A percentile compares a stretch with the other conserved stretches of the same genome.
Conservation (phyloP, 1,140 invertebrate genomes). For the Macrocentrus cingulum region DNA sequence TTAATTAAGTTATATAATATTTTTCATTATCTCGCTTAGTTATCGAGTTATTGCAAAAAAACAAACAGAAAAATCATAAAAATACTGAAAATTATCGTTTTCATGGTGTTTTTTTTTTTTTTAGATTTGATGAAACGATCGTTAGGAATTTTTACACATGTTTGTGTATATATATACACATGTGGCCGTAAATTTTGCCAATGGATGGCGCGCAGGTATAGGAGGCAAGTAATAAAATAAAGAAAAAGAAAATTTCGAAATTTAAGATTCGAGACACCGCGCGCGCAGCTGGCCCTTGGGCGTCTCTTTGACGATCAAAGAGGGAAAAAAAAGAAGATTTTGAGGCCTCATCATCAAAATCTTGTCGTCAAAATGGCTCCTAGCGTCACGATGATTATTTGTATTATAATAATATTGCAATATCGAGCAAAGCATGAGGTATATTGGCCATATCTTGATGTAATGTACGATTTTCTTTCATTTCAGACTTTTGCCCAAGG, state of each 20-base stretch:
- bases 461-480: background rate
- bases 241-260: conserved; percentile 40
- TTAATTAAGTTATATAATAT: too few relatives aligned
- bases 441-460: background rate
- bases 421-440: conserved; percentile 5
- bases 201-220: too few relatives aligned
- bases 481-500: background rate
- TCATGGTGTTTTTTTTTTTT: too few relatives aligned
- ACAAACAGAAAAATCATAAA: background rate
- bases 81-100: too few relatives aligned
- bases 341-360: conserved; percentile 12
- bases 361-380: conserved; percentile 24
- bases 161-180: conserved; percentile 34
- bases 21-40: too few relatives aligned
- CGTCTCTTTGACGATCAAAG: conserved; percentile 18
- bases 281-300: conserved; percentile 36
- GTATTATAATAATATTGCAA: conserved; percentile 29
- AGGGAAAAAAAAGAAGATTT: conserved; percentile 13
- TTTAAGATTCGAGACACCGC: conserved; percentile 46
- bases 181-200: conserved; percentile 45
- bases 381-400: conserved; percentile 25
- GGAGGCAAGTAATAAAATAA: conserved; percentile 41
- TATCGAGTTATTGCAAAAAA: too few relatives aligned
- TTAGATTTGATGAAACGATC: too few relatives aligned
- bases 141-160: conserved; percentile 33